Base-by-base conservation (phyloP, 2,888 invertebrate genomes). In the Melipona bicolor region DNA sequence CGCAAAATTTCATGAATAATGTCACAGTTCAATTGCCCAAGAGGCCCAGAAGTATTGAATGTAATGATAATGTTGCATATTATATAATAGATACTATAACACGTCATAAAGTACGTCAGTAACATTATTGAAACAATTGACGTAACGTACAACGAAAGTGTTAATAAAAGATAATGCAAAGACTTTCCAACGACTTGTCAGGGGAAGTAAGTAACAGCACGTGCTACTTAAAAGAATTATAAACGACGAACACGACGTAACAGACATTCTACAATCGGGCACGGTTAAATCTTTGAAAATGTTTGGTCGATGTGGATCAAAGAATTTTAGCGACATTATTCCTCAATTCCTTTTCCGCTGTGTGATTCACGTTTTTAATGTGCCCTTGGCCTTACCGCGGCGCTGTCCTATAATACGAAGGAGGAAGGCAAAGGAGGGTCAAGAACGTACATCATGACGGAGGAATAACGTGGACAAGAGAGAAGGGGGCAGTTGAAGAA, bases 371-470 rank as follows among this genome's bases (percentile, higher is more conserved):
- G 78, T 71, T 87, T 78, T 83, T 85, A 81, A 77, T 62, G 75
- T 75, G 89, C 81, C 83, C 87, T 86, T 88, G 89, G 88, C 89
- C 87, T 88, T 89, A 85, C 80, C 71, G 65, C 72, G 64, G 21
- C 71, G 77, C 50, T 83, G 84, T 83, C 86, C 87, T 83, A 86
- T 79, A 81, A 77, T 77, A 77, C 67, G 52, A 67, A 81, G 69
- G 24, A 77, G 15, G 61, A 72, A 64, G 87, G 88, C 87, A 88
- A 52, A 78, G 73, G 76, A 82, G 79, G 81, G 78, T 77, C 87
- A 87, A 79, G 81, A 84, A 78, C 74, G 79, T 84, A 80, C 76
- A 81, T 87, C 85, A 82, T 76, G 78, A 84, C 68, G 77, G 73
- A 67, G 77, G 67, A 82, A 75, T 71, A 69, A 54, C 50, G 75